Conservation (phyloP, 2,113 vertebrate species). For the Origma solitaria region DNA sequence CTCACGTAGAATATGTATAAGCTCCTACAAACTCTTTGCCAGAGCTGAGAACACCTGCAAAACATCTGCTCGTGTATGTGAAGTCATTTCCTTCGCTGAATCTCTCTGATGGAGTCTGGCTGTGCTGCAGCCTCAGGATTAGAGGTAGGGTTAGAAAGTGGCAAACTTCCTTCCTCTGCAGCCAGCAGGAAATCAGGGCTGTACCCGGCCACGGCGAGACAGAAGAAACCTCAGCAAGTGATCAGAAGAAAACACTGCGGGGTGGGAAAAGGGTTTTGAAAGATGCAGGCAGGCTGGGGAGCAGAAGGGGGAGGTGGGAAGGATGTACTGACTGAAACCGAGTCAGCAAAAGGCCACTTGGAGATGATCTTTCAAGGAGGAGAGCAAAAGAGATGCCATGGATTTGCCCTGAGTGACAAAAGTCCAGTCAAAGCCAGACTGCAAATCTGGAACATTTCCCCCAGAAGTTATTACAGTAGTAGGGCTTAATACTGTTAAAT, state of each 20-base stretch:
- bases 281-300: not conserved
- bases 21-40: not conserved
- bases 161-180: not conserved
- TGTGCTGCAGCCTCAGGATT: not conserved
- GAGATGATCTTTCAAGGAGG: not conserved
- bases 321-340: not conserved
- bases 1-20: not conserved
- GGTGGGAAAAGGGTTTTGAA: not conserved
- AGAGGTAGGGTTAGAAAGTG: not conserved
- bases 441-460: not conserved
- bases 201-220: not conserved
- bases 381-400: not conserved
- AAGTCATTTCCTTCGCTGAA: not conserved
- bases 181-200: not conserved
- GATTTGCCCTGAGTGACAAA: not conserved
- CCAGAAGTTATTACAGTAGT: not conserved
- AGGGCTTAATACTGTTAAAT: not conserved
- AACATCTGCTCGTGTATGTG: not conserved
- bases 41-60: conserved; percentile 33
- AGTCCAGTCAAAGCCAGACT: not conserved
- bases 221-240: not conserved
- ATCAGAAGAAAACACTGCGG: not conserved
- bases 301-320: not conserved
- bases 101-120: not conserved
- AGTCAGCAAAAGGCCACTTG: not conserved